These are phyloP conservation scores for Apeltes quadracus DNA, from an alignment of 2,113 vertebrate species.

Conservation along the genomic window DNA sequence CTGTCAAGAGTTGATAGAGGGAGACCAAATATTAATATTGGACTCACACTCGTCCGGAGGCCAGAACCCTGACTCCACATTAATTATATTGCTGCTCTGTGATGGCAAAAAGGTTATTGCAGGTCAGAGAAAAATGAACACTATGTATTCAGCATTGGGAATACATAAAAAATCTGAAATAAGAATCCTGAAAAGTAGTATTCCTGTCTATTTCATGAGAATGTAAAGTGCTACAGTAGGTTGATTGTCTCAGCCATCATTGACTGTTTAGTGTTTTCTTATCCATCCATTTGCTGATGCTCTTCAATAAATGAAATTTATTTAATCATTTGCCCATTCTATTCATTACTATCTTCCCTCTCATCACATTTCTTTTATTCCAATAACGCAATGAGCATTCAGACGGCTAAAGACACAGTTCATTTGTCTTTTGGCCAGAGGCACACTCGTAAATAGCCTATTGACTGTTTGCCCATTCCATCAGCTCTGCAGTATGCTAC, in stretches of 20 bases:
- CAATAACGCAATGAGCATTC: conserved; percentile 27
- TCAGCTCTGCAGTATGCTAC: conserved; percentile 8
- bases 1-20: background rate
- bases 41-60: background rate
- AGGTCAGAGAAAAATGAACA: background rate
- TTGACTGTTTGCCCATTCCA: conserved; percentile 27
- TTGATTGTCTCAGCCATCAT: background rate
- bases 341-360: background rate
- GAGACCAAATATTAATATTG: background rate
- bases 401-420: conserved; percentile 43
- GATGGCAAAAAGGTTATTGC: background rate
- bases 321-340: background rate
- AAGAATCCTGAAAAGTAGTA: background rate
- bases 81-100: background rate
- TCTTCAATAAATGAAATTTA: background rate
- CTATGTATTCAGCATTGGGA: background rate
- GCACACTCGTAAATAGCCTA: conserved; percentile 52
- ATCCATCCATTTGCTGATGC: background rate
- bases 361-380: conserved; percentile 4
- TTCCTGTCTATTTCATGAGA: background rate
- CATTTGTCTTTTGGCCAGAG: conserved; percentile 42
- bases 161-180: background rate
- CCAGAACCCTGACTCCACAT: background rate
- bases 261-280: conserved; percentile 35
- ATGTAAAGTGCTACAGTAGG: conserved; percentile 20